These are phyloP conservation scores for Ianthella basta DNA, from an alignment of 37 sponge, comb jelly and placozoan species.

Conservation along the genomic window DNA sequence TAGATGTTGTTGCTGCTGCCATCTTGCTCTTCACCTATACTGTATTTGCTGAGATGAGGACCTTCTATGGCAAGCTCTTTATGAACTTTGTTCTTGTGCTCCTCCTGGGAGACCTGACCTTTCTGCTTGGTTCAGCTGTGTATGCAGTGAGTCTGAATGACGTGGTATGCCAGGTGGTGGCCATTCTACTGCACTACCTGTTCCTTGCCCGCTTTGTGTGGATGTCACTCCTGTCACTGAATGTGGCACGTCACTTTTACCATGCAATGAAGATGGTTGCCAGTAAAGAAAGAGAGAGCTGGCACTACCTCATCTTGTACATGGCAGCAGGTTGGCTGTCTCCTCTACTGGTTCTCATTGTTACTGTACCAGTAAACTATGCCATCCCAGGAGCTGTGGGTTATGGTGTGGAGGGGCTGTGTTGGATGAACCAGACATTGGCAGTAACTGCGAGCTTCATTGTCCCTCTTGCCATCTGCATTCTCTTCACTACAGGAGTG, in stretches of 20 bases:
- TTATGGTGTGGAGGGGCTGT: slow-evolving; percentile 43
- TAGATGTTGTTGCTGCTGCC: slow-evolving; percentile 47
- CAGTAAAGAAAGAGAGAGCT: background rate
- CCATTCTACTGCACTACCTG: slow-evolving; percentile 49
- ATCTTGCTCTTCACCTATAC: slow-evolving; percentile 51
- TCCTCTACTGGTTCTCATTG: slow-evolving; percentile 27
- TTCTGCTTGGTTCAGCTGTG: slow-evolving; percentile 29
- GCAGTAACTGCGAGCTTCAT: slow-evolving; percentile 50
- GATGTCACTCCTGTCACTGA: slow-evolving; percentile 48
- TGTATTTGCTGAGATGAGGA: slow-evolving; percentile 53
- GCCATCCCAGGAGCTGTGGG: slow-evolving; percentile 29
- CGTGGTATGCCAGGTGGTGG: slow-evolving; percentile 5
- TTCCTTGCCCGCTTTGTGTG: slow-evolving; percentile 58
- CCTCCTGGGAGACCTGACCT: slow-evolving; percentile 33
- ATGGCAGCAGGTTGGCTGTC: slow-evolving; percentile 53
- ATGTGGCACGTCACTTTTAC: slow-evolving; percentile 18
- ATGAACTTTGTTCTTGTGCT: slow-evolving; percentile 51
- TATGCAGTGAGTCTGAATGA: background rate
- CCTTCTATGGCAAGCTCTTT: slow-evolving; percentile 44
- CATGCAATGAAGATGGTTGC: background rate
- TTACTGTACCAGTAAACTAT: slow-evolving; percentile 45
- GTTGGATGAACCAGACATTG: slow-evolving; percentile 57
- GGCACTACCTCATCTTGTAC: slow-evolving; percentile 1
- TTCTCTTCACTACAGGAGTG: slow-evolving; percentile 29
- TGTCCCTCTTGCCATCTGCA: slow-evolving; percentile 26